Evolutionary conservation across 2,888 invertebrate genomes (phyloP).

Genomic region (Dasysyrphus tricinctus): DNA sequence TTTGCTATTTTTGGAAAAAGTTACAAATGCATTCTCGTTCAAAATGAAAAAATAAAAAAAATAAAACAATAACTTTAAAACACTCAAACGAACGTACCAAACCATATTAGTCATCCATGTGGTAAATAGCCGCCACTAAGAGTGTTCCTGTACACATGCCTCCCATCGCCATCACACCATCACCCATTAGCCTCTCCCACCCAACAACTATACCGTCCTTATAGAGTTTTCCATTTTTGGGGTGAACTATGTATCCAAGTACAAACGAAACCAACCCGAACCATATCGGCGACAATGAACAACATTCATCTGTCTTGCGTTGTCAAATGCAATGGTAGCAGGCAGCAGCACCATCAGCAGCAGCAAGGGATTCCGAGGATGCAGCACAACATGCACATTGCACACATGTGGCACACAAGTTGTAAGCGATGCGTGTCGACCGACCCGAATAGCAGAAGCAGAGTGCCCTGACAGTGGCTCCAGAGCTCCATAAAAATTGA

Average conservation of each 20-base stretch:
- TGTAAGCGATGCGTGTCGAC: conserved; percentile 72
- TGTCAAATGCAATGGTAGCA: conserved; percentile 54
- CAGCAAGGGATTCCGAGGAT: conserved; percentile 28
- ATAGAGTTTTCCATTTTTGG: conserved; percentile 57
- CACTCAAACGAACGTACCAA: conserved; percentile 44
- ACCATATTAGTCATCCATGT: conserved; percentile 67
- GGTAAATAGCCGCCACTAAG: conserved; percentile 51
- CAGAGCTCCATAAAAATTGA: conserved; percentile 61
- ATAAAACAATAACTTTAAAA: conserved; percentile 22
- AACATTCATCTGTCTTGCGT: conserved; percentile 71
- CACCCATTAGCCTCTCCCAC: conserved; percentile 28
- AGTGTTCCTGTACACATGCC: conserved; percentile 6
- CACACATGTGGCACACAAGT: conserved; percentile 72
- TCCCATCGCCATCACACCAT: conserved; percentile 3
- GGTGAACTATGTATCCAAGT: conserved; percentile 52
- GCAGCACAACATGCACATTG: conserved; percentile 42
- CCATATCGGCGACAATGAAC: conserved; percentile 65
- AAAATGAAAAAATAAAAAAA: conserved; percentile 21
- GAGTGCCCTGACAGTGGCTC: conserved; percentile 30
- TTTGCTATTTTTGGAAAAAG: conserved; percentile 67
- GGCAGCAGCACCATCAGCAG: conserved; percentile 25
- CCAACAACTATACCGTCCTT: conserved; percentile 48
- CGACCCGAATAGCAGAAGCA: conserved; percentile 64
- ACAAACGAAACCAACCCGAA: conserved; percentile 31
- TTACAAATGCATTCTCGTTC: conserved; percentile 63